Conservation (phyloP, 2,797 vertebrate species). For the Carcharodon carcharias region DNA sequence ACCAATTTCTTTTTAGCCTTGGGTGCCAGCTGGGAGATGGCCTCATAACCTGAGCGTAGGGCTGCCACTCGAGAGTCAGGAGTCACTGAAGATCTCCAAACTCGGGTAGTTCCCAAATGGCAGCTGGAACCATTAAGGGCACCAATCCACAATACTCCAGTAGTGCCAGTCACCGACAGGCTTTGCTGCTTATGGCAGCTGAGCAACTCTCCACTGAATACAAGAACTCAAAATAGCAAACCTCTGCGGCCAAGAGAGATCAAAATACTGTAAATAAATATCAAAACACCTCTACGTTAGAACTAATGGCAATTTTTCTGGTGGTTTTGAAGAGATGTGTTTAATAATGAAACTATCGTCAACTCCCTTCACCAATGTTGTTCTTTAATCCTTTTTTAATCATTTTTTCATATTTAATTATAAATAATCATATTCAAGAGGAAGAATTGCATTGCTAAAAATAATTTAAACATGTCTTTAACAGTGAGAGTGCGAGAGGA, state of each 20-base stretch:
- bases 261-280: slow-evolving; percentile 22
- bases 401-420: not conserved
- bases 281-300: not conserved
- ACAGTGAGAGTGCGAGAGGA: too few relatives aligned
- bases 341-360: not conserved
- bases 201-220: not conserved
- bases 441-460: not conserved
- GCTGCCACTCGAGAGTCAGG: not conserved
- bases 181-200: not conserved
- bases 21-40: not conserved
- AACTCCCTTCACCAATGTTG: not conserved
- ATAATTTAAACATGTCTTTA: not conserved
- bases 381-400: not conserved
- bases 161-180: not conserved
- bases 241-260: not conserved
- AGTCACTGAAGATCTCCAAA: not conserved
- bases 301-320: not conserved
- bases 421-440: not conserved
- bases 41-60: too few relatives aligned
- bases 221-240: slow-evolving; percentile 9
- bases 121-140: not conserved
- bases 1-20: not conserved
- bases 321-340: not conserved
- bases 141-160: not conserved
- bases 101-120: not conserved